Percentiles rank a stretch among this genome's conserved stretches.
phyloP scores from a whole-genome alignment of 2,888 invertebrate species.

The Drosophila vallismaia region DNA sequence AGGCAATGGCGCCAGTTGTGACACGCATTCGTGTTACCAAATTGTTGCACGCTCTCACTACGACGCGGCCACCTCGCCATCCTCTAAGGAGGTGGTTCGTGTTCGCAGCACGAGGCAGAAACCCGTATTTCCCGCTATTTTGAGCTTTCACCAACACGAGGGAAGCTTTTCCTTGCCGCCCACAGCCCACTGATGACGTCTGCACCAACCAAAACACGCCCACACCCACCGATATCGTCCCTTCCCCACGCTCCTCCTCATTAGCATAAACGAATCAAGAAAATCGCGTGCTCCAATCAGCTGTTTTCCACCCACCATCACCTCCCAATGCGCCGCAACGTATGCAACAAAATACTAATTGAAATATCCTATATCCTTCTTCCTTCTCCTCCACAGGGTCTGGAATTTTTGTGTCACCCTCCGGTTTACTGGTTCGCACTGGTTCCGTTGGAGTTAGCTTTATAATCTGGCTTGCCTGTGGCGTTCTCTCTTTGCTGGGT shows the following conservation, averaged over 20 bases:
- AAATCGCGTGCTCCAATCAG: constrained; percentile 23
- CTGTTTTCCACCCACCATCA: constrained; percentile 6
- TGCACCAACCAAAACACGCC: constrained; percentile 8
- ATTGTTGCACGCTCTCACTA: constrained; percentile 38
- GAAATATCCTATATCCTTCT: not conserved
- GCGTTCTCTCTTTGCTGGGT: constrained; percentile 95
- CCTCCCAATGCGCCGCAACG: constrained; percentile 1
- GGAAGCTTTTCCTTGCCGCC: constrained; percentile 8
- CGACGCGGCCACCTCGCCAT: not conserved
- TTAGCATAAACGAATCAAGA: constrained; percentile 27
- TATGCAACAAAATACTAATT: constrained; percentile 5
- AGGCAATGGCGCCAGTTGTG: constrained; percentile 38
- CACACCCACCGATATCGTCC: not conserved
- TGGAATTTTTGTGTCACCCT: constrained; percentile 99
- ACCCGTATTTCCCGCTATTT: constrained; percentile 32
- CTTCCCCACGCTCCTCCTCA: not conserved
- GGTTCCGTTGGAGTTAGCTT: constrained; percentile 98
- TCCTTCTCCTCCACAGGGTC: constrained; percentile 87
- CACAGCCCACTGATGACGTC: constrained; percentile 36
- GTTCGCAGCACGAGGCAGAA: not conserved
- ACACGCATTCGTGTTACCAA: constrained; percentile 29
- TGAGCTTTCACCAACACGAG: constrained; percentile 17
- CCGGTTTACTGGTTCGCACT: constrained; percentile 95
- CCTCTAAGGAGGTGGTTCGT: not conserved
- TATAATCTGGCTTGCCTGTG: constrained; percentile 97